Evolutionary conservation across 1,140 invertebrate species (phyloP).

Genomic region (Lepidurus packardi): DNA sequence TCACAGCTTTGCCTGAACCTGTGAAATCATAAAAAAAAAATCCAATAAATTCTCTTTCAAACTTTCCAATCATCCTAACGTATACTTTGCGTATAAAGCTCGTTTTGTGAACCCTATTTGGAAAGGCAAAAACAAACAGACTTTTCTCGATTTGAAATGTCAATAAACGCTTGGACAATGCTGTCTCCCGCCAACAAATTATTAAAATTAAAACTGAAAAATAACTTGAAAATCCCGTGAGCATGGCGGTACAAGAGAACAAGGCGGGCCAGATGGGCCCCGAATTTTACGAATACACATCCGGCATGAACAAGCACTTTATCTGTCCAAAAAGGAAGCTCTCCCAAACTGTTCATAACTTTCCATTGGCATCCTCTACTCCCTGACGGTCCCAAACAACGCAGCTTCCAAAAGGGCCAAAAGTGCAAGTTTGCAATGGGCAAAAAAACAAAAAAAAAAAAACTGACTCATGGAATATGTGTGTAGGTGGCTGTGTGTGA

Average conservation of each 20-base stretch:
- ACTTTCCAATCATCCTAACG: too few species aligned
- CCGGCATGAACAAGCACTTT: neutral
- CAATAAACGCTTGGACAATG: too few species aligned
- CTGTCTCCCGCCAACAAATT: too few species aligned
- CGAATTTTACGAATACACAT: neutral
- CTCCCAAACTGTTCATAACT: neutral
- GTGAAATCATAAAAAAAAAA: too few species aligned
- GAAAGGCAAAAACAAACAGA: too few species aligned
- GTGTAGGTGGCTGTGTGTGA: conserved; percentile 1
- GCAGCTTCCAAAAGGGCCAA: neutral
- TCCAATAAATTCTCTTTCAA: too few species aligned
- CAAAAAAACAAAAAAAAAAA: neutral
- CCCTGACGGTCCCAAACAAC: neutral
- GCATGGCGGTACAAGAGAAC: neutral
- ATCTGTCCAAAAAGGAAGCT: neutral
- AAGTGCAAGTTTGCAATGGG: neutral
- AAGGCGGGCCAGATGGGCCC: neutral
- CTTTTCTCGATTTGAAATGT: too few species aligned
- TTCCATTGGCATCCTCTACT: neutral
- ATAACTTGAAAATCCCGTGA: neutral
- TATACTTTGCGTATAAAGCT: too few species aligned
- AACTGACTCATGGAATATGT: neutral
- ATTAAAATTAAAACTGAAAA: neutral
- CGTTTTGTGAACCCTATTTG: too few species aligned
- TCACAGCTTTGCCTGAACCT: too few species aligned